A percentile compares a stretch with the other conserved stretches of the same genome.
Evolutionary conservation across 2,888 invertebrate species (phyloP).

Genomic region (Amphimallon solstitiale): DNA sequence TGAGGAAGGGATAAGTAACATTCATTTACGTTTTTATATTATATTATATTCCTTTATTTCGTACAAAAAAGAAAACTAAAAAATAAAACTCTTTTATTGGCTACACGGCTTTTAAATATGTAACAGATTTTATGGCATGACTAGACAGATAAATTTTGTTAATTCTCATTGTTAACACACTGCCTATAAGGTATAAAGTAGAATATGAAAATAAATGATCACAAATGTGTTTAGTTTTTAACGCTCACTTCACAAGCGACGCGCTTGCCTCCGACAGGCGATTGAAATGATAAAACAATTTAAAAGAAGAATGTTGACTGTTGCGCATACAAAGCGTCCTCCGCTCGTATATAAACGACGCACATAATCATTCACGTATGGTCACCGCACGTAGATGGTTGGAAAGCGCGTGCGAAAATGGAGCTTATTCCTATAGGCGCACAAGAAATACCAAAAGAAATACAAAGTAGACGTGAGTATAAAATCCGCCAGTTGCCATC

Average conservation of each 20-base stretch:
- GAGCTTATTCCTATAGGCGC: not conserved
- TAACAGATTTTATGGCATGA: too few relatives aligned
- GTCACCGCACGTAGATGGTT: not conserved
- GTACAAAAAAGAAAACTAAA: too few relatives aligned
- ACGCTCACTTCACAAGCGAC: not conserved
- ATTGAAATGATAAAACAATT: constrained; percentile 2
- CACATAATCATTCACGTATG: not conserved
- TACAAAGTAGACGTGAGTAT: not conserved
- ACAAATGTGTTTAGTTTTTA: not conserved
- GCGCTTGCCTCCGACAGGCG: not conserved
- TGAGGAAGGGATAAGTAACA: too few relatives aligned
- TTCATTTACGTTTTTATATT: too few relatives aligned
- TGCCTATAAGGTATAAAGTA: too few relatives aligned
- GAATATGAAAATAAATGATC: constrained; percentile 36
- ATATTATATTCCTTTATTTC: too few relatives aligned
- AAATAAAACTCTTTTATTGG: too few relatives aligned
- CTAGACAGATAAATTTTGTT: too few relatives aligned
- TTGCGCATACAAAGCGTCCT: not conserved
- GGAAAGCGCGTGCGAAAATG: not conserved
- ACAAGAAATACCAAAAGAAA: constrained; percentile 1
- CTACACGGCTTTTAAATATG: too few relatives aligned
- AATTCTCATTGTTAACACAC: too few relatives aligned
- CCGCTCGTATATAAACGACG: too few relatives aligned
- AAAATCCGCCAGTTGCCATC: not conserved
- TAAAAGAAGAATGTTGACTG: not conserved